Evolutionary conservation across 1,140 invertebrate genomes (phyloP).

Genomic region (Drosophila jambulina): DNA sequence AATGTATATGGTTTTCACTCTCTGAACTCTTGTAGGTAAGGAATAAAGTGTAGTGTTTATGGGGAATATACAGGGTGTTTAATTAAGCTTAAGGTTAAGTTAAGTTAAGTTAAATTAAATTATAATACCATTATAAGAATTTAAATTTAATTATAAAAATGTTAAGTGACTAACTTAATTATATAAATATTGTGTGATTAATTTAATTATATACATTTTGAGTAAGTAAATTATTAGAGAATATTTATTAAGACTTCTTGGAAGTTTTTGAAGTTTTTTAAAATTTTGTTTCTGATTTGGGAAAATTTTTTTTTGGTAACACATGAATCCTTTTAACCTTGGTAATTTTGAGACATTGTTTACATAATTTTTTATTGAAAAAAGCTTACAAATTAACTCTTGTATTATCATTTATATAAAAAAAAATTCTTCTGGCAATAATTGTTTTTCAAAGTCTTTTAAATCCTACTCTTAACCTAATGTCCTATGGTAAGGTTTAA

Average conservation of each 20-base stretch:
- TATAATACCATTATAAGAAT: too few species aligned
- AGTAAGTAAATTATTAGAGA: too few species aligned
- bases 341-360: not conserved
- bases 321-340: not conserved
- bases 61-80: slow-evolving; percentile 57
- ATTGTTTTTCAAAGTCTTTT: not conserved
- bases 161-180: too few species aligned
- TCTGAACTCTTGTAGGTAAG: slow-evolving; percentile 58
- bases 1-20: slow-evolving; percentile 57
- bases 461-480: not conserved
- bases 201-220: too few species aligned
- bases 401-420: not conserved
- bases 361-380: not conserved
- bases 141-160: too few species aligned
- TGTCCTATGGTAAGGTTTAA: not conserved
- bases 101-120: too few species aligned
- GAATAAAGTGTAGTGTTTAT: slow-evolving; percentile 20
- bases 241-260: not conserved
- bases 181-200: too few species aligned
- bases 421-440: too few species aligned
- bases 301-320: not conserved
- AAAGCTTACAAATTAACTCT: not conserved
- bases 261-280: not conserved
- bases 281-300: not conserved
- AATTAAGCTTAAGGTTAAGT: too few species aligned